phyloP scores from a whole-genome alignment of 2,888 invertebrate genomes.

The Seira sanloemensis region DNA sequence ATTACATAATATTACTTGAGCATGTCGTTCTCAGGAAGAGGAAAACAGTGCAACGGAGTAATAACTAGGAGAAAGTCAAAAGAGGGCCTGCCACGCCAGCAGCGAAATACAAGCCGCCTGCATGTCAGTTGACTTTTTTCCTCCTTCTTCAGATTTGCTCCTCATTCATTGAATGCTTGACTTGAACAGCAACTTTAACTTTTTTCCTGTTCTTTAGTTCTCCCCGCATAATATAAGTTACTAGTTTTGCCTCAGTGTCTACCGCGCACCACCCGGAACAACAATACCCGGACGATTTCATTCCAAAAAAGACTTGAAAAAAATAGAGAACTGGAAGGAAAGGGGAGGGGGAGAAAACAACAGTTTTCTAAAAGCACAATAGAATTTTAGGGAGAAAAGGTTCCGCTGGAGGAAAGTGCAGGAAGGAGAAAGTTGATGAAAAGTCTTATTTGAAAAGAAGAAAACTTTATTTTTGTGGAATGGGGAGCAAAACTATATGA shows the following conservation, averaged over 20 bases:
- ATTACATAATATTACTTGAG: conserved; percentile 41
- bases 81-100: conserved; percentile 9
- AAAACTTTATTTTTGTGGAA: conserved; percentile 33
- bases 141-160: too few species aligned
- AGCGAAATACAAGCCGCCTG: not conserved
- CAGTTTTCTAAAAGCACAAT: conserved; percentile 26
- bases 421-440: conserved; percentile 60
- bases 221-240: conserved; percentile 2
- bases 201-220: conserved; percentile 9
- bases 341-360: conserved; percentile 34
- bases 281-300: conserved; percentile 48
- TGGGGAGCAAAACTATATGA: conserved; percentile 23
- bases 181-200: not conserved
- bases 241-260: not conserved
- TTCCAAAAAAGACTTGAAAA: conserved; percentile 10
- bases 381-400: conserved; percentile 25
- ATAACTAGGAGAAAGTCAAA: not conserved
- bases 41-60: not conserved
- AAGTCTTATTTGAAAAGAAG: conserved; percentile 47
- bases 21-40: conserved; percentile 38
- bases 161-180: not conserved
- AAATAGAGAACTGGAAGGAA: conserved; percentile 24
- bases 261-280: conserved; percentile 25
- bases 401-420: conserved; percentile 30
- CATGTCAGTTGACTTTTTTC: conserved; percentile 32